Evolutionary conservation across 2,797 vertebrate species (phyloP).

Genomic region (Sebastes diaconus): DNA sequence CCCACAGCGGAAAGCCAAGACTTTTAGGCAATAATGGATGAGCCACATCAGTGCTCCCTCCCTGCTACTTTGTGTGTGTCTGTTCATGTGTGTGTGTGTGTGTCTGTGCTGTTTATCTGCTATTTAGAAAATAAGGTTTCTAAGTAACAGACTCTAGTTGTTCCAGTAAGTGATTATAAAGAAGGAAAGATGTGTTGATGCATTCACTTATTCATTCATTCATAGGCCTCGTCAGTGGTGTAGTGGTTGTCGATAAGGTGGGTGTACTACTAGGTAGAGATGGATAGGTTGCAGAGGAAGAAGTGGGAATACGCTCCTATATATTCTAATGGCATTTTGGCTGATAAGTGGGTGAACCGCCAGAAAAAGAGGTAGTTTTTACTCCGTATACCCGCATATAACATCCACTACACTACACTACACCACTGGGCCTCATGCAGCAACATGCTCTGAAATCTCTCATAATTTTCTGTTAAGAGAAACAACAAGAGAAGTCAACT

Average conservation of each 20-base stretch:
- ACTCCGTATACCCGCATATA: no score
- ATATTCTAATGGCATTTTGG: no score
- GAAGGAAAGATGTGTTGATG: not conserved
- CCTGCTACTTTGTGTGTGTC: slow-evolving; percentile 28
- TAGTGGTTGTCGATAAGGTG: no score
- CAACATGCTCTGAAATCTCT: accelerated
- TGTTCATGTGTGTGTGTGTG: slow-evolving; percentile 12
- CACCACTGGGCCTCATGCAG: no score
- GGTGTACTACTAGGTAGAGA: no score
- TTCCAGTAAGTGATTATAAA: not conserved
- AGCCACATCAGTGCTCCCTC: slow-evolving; percentile 43
- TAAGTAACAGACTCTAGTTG: not conserved
- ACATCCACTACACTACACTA: no score
- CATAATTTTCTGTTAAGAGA: no score
- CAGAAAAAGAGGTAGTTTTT: no score
- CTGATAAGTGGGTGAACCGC: no score
- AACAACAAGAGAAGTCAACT: no score
- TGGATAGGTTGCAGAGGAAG: no score
- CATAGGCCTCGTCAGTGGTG: not conserved
- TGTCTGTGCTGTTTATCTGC: not conserved
- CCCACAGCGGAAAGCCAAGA: slow-evolving; percentile 50
- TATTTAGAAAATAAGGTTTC: slow-evolving; percentile 24
- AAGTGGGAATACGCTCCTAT: no score
- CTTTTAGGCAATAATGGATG: slow-evolving; percentile 71
- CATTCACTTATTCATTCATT: not conserved